These are phyloP conservation scores for Cordilura impudica DNA, from an alignment of 2,888 invertebrate genomes.

Conservation along the genomic window DNA sequence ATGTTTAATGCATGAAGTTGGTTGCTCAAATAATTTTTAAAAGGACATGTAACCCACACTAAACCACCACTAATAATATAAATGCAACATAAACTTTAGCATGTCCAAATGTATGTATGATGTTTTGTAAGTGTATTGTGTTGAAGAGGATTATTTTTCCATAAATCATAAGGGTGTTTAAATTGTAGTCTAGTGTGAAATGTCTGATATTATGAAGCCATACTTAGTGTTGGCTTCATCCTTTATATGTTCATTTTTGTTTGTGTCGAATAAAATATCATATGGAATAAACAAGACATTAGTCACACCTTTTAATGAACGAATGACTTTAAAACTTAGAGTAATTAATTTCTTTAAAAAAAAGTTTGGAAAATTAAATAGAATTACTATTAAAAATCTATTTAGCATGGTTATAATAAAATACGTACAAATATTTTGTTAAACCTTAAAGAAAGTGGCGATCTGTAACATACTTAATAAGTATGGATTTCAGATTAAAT, in stretches of 20 bases:
- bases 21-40: conserved; percentile 35
- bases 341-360: not conserved
- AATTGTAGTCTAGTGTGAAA: not conserved
- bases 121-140: conserved; percentile 12
- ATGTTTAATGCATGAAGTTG: conserved; percentile 41
- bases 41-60: not conserved
- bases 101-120: not conserved
- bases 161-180: not conserved
- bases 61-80: not conserved
- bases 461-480: too few relatives aligned
- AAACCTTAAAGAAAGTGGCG: too few relatives aligned
- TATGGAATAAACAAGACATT: conserved; percentile 4
- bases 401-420: too few relatives aligned
- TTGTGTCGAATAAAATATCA: not conserved
- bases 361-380: too few relatives aligned
- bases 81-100: not conserved
- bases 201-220: conserved; percentile 18
- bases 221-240: not conserved
- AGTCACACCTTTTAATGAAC: conserved; percentile 15
- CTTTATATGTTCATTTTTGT: not conserved
- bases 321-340: not conserved
- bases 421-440: too few relatives aligned
- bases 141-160: not conserved
- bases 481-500: too few relatives aligned
- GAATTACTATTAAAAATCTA: too few relatives aligned